phyloP scores from a whole-genome alignment of 2,113 vertebrate species.

The zebrafish (Danio rerio) region DNA sequence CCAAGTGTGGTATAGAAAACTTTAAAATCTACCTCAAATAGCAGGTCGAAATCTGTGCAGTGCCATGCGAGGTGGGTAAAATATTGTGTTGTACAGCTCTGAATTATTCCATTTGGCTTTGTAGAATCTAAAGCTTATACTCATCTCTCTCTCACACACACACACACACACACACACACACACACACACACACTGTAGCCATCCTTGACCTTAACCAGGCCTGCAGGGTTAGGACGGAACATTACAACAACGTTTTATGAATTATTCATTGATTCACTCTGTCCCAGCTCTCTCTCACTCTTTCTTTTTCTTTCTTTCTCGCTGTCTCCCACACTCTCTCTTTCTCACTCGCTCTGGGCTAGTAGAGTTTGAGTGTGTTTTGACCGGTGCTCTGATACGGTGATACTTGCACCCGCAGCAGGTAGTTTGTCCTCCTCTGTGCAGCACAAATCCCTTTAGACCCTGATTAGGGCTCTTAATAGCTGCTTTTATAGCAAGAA shows the following conservation, averaged over 20 bases:
- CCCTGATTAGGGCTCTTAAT: slow-evolving; percentile 35
- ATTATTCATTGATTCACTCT: slow-evolving; percentile 60
- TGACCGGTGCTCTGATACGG: slow-evolving; percentile 29
- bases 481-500: slow-evolving; percentile 1
- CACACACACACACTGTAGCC: slow-evolving; percentile 34
- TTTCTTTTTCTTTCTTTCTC: slow-evolving; percentile 19
- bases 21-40: not conserved
- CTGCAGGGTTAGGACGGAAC: slow-evolving; percentile 56
- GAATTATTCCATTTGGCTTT: slow-evolving; percentile 43
- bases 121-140: slow-evolving; percentile 20
- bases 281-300: slow-evolving; percentile 30
- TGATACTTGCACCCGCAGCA: slow-evolving; percentile 34
- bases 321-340: slow-evolving; percentile 16
- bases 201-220: slow-evolving; percentile 62
- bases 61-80: not conserved
- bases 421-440: slow-evolving; percentile 38
- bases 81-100: slow-evolving; percentile 34
- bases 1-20: not conserved
- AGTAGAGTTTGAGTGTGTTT: slow-evolving; percentile 39
- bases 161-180: slow-evolving; percentile 15
- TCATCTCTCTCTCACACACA: not conserved
- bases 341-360: slow-evolving; percentile 32
- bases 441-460: slow-evolving; percentile 2
- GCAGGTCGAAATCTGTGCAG: not conserved
- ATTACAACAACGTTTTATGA: slow-evolving; percentile 57